Percentiles rank a stretch among this genome's conserved stretches.
Conservation (phyloP, 2,113 vertebrate species). For the Marmota flaviventris region DNA sequence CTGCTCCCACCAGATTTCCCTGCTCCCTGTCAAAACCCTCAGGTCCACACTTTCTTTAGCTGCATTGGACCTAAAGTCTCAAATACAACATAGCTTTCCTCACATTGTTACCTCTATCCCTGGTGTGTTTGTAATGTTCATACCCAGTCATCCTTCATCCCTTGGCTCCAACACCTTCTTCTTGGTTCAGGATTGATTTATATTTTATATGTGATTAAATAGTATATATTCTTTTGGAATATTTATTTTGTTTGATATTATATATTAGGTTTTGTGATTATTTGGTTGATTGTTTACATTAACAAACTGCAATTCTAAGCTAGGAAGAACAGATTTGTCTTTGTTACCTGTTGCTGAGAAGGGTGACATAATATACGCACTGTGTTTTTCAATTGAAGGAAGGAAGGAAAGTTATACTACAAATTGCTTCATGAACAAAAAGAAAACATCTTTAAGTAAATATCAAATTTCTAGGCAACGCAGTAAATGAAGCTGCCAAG, state of each 20-base stretch:
- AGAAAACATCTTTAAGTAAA: constrained; percentile 5
- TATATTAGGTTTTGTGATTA: not conserved
- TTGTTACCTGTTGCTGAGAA: not conserved
- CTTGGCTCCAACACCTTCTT: not conserved
- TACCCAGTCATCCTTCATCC: not conserved
- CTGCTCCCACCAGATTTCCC: not conserved
- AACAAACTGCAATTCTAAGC: not conserved
- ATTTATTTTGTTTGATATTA: constrained; percentile 16
- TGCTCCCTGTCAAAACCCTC: not conserved
- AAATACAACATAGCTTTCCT: not conserved
- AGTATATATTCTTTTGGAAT: not conserved
- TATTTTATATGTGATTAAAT: not conserved
- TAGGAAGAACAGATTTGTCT: not conserved
- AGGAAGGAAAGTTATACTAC: not conserved
- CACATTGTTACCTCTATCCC: no score
- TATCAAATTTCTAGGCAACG: not conserved
- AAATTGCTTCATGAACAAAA: constrained; percentile 10
- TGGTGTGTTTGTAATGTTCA: not conserved
- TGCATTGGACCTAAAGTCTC: not conserved
- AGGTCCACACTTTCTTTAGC: not conserved
- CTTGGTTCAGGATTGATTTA: not conserved
- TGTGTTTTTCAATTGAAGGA: not conserved
- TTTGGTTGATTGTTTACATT: not conserved
- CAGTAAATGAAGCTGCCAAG: not conserved
- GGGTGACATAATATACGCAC: not conserved